Base-by-base conservation (phyloP, 2,888 invertebrate species). In the Crocallis elinguaria region DNA sequence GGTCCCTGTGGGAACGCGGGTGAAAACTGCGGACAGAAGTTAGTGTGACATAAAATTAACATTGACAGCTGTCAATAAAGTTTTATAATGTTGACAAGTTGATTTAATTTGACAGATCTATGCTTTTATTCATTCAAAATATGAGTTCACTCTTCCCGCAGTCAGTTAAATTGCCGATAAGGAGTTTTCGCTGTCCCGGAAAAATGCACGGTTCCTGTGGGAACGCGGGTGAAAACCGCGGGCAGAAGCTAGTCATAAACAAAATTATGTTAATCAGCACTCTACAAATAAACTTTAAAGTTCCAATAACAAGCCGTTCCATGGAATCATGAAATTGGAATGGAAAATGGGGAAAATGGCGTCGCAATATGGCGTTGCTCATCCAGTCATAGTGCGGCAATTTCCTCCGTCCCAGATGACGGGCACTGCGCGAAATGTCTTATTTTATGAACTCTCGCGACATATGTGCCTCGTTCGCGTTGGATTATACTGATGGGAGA, bases 311-410 rank as follows among this genome's bases (percentile, higher is more conserved):
- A 68, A 45, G 9, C 71, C 71, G 71, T 74, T 74, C 69, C 63
- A 67, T 72, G 66, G 73, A 78, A 71, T 79, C 75, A 75, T 75
- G 74, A 73, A 81, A 79, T 79, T 73, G 77, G 73, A 79, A 77
- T 77, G 74, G 75, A 76, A 77, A 79, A 79, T 73, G 76, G 73
- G 72, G 73, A 77, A 75, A 77, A 77, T 71, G 75, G 73, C 73
- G 67, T 59, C 64, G 66, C 78, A 78, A 75, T 75, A 78, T 76
- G 77, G 73, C 76, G 30, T 36, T 42, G 75, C 60, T 35, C 61
- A 53, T 57, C 62, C 61, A 48, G 43, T 60, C 61, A 61, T 56
- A 57, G 60, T 60, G 62, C 25, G 25, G 65, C 66, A 69, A 71
- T 69, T 67, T 69, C 71, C 68, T 62, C 63, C 49, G 45, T 11